A percentile compares a stretch with the other conserved stretches of the same genome.
Conservation (phyloP, 2,113 vertebrate genomes). For the Lepus europaeus region DNA sequence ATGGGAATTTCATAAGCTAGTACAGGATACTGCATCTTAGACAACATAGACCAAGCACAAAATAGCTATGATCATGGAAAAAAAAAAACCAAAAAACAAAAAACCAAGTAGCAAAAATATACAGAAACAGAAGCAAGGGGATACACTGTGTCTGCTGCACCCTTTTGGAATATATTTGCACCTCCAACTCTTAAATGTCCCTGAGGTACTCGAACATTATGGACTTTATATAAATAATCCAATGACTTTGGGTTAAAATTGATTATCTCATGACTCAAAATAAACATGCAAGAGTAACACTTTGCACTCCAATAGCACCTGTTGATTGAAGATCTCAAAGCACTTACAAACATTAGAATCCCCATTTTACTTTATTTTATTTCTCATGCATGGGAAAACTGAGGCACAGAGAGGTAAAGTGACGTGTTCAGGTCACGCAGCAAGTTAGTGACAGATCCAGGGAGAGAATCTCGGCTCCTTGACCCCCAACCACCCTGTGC, state of each 20-base stretch:
- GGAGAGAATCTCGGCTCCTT: slow-evolving; percentile 70
- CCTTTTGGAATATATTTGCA: slow-evolving; percentile 91
- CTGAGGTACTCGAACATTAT: slow-evolving; percentile 93
- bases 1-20: slow-evolving; percentile 94
- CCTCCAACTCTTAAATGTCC: slow-evolving; percentile 94
- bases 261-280: slow-evolving; percentile 84
- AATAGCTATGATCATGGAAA: slow-evolving; percentile 89
- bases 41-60: slow-evolving; percentile 89
- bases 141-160: slow-evolving; percentile 91
- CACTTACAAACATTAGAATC: slow-evolving; percentile 82
- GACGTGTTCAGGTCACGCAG: slow-evolving; percentile 79
- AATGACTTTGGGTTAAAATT: slow-evolving; percentile 85
- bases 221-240: slow-evolving; percentile 89
- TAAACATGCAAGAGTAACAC: slow-evolving; percentile 77
- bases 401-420: slow-evolving; percentile 85
- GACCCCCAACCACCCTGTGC: slow-evolving; percentile 65
- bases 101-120: slow-evolving; percentile 92
- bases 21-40: slow-evolving; percentile 94
- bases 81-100: slow-evolving; percentile 52
- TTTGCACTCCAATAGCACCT: slow-evolving; percentile 83
- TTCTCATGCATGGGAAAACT: slow-evolving; percentile 80
- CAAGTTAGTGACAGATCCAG: slow-evolving; percentile 79
- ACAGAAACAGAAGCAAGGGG: slow-evolving; percentile 89
- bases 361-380: slow-evolving; percentile 76
- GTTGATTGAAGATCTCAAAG: slow-evolving; percentile 82